Evolutionary conservation across 2,888 invertebrate species (phyloP), one percentile per base, ranked within the genome.

Genomic region (Tholera decimalis): DNA sequence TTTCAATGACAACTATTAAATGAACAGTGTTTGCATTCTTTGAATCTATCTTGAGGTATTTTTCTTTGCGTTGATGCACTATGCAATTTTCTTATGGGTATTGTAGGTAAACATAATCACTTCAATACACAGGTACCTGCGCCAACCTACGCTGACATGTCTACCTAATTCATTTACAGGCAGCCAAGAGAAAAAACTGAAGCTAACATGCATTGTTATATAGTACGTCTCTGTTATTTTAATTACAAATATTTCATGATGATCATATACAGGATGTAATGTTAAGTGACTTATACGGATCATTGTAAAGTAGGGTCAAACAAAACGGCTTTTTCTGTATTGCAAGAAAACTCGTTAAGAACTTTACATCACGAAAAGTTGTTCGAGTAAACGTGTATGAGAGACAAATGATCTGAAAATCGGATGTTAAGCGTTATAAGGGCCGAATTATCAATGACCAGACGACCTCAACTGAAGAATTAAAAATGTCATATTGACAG

Each of bases 1-100:
- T 43, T 64, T 41, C 33, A 58, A 71, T 30, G 33, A 39, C 37
- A 7, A 20, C 9, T n/a, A 73, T 77, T 60, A 77, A 11, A 46
- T 22, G 22, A 47, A 58, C 72, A 54, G 67, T 66, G 65, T 58
- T 77, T 73, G 60, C 53, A 49, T 77, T 71, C 62, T 30, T 69
- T 63, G n/a, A 41, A 68, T 54, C 43, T 15, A 73, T 41, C 46
- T 22, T 35, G 18, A 57, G 37, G 8, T 49, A 61, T 75, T 74
- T 68, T 51, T 50, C 55, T 55, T 30, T 20, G 35, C 15, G n/a
- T 43, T 44, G 30, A 41, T 56, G 49, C 41, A 22, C 22, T 56
- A 51, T 47, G 69, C 51, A 56, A 43, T 71, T 74, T 67, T 58
- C 43, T 22, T 44, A 35, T 33, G 41, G 1, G 7, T 7, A 43